phyloP scores from a whole-genome alignment of 1,140 invertebrate species.

The Drosophila novamexicana region DNA sequence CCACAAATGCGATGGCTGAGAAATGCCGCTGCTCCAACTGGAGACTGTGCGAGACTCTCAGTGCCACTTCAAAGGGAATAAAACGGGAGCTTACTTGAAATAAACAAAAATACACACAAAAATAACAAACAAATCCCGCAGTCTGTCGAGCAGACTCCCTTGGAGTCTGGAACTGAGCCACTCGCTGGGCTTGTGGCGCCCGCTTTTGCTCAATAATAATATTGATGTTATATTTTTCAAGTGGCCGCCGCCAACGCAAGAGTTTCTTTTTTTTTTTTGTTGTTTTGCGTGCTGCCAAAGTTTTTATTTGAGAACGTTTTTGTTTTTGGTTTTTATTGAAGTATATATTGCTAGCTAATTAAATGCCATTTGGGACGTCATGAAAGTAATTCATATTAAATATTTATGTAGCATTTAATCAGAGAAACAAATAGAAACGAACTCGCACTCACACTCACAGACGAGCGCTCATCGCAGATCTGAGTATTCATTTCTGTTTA shows the following conservation, averaged over 20 bases:
- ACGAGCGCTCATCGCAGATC: neutral
- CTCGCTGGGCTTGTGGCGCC: conserved; percentile 32
- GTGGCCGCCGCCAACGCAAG: conserved; percentile 38
- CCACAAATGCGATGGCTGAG: conserved; percentile 31
- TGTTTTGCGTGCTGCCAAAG: conserved; percentile 18
- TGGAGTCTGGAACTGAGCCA: conserved; percentile 48
- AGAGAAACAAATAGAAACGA: conserved; percentile 21
- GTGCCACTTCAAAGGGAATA: conserved; percentile 75
- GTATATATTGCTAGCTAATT: conserved; percentile 66
- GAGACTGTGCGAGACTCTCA: conserved; percentile 3
- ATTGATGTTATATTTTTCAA: conserved; percentile 66
- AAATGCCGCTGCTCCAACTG: conserved; percentile 8
- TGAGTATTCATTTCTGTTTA: conserved; percentile 59
- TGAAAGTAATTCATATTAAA: conserved; percentile 57
- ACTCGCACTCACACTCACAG: neutral
- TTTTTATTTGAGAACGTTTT: conserved; percentile 21
- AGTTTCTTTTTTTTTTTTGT: conserved; percentile 38
- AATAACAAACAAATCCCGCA: conserved; percentile 23
- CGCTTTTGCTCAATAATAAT: conserved; percentile 68
- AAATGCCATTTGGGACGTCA: conserved; percentile 59
- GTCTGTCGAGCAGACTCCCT: conserved; percentile 12
- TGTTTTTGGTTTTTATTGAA: conserved; percentile 21
- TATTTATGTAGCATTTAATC: conserved; percentile 76
- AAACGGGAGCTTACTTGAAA: conserved; percentile 58
- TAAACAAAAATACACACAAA: conserved; percentile 38